Percentiles rank a stretch among this genome's conserved stretches.
phyloP scores from a whole-genome alignment of 2,113 vertebrate species.

The Gallinago undulata region DNA sequence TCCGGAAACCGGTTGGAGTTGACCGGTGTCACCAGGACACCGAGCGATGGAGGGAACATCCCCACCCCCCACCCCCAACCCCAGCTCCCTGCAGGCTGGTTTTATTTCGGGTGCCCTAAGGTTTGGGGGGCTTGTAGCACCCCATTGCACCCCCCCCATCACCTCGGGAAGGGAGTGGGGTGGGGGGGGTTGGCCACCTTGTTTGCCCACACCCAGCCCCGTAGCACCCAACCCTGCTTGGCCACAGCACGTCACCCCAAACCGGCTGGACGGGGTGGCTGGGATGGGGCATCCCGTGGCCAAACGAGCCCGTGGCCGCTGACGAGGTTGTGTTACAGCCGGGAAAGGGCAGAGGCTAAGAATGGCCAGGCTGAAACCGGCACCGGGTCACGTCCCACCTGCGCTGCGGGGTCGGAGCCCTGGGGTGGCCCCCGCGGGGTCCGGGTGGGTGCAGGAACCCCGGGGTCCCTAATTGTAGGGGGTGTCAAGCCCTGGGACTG shows the following conservation, averaged over 20 bases:
- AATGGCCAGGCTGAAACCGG: constrained; percentile 11
- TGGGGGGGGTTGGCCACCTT: neutral
- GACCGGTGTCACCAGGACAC: neutral
- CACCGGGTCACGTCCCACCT: constrained; percentile 26
- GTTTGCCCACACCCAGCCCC: neutral
- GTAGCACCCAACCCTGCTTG: neutral
- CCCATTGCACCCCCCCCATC: neutral
- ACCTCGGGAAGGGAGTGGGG: neutral
- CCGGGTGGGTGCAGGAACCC: neutral
- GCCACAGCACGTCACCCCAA: constrained; percentile 19
- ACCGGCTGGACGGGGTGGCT: constrained; percentile 22
- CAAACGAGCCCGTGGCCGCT: neutral
- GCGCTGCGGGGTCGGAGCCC: neutral
- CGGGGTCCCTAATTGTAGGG: rapidly evolving
- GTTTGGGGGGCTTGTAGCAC: neutral
- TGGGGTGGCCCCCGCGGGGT: rapidly evolving
- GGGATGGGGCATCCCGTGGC: neutral
- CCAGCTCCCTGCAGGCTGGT: rapidly evolving
- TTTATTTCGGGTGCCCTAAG: neutral
- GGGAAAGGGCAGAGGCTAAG: constrained; percentile 59
- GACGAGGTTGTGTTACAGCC: constrained; percentile 27
- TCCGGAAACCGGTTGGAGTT: neutral
- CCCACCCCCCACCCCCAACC: too few relatives aligned
- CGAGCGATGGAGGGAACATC: neutral
- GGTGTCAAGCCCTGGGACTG: neutral